A percentile compares a stretch with the other conserved stretches of the same genome.
phyloP scores from a whole-genome alignment of 1,140 invertebrate genomes.

The Apis dorsata region DNA sequence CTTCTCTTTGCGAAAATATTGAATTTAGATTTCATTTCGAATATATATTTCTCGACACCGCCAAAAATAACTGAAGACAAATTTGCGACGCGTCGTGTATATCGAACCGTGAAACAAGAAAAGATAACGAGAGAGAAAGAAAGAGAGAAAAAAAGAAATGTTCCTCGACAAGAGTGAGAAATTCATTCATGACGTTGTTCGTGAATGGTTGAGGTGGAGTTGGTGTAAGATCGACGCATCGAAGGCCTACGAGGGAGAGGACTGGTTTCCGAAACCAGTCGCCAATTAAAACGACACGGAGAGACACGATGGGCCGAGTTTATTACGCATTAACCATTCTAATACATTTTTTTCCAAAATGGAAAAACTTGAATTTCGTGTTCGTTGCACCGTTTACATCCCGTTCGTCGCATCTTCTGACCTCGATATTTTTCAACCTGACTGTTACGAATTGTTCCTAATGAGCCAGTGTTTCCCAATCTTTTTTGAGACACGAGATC shows the following conservation, averaged over 20 bases:
- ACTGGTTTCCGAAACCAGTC: slow-evolving; percentile 63
- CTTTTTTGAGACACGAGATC: no score
- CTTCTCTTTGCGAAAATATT: no score
- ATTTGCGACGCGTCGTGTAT: no score
- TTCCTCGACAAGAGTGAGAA: slow-evolving; percentile 32
- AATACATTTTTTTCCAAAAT: slow-evolving; percentile 23
- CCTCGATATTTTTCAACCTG: slow-evolving; percentile 12
- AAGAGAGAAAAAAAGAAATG: not conserved
- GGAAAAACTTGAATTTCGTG: slow-evolving; percentile 60
- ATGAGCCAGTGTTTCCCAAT: no score
- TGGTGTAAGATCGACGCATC: slow-evolving; percentile 19
- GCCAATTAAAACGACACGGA: slow-evolving; percentile 62
- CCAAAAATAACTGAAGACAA: no score
- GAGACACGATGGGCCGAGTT: slow-evolving; percentile 48
- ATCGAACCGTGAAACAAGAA: no score
- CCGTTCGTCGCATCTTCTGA: not conserved
- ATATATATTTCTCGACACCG: no score
- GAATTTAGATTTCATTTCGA: no score
- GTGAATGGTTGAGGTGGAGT: slow-evolving; percentile 49
- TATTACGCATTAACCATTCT: slow-evolving; percentile 64
- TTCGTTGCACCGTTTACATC: slow-evolving; percentile 25
- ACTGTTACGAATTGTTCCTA: not conserved
- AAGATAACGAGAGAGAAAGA: no score
- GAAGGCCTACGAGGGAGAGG: slow-evolving; percentile 17
- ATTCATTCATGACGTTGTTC: slow-evolving; percentile 59